Evolutionary conservation across 1,140 invertebrate species (phyloP), one percentile per base, ranked within the genome.

Genomic region (Tetramorium alpestre): DNA sequence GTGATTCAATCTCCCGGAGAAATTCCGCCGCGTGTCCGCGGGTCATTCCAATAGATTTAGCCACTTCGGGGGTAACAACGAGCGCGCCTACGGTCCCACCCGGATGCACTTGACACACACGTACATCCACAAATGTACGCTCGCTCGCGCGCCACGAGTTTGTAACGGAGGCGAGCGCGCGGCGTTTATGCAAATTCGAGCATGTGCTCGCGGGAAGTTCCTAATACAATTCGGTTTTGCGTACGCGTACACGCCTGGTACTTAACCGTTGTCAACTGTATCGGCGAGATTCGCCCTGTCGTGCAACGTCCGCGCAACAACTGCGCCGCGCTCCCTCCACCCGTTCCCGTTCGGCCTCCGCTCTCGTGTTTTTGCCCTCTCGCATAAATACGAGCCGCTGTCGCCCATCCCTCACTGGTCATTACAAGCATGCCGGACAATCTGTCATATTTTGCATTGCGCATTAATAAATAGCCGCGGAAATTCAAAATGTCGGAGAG

Each of bases 201-300:
- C 92, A 93, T 92, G 92, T 93, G 92, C 90, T 92, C 77, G 88
- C 77, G 78, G 88, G 85, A 92, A 93, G 90, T 93, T 93, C 89
- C 91, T 93, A 93, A 93, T 93, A 93, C 88, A 93, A 93, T 93
- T 93, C 87, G 90, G 92, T 93, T 93, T 93, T 91, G 91, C 92
- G 90, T 92, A 92, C 90, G 91, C 92, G 90, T 92, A 93, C 91
- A 92, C 86, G 92, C 89, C 56, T 85, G 89, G 89, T 90, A 93
- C 90, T 93, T 93, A 92, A 92, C 87, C 85, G 67, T 89, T 89
- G 84, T 88, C 89, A 75, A 56, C 90, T 90, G 87, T 88, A 76
- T 65, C 88, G 33, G 60, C 82, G 82, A 90, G 88, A 88, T 88
- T 86, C 77, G 41, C 76, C 88, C 10, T 69, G 80, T 64, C 82